A percentile compares a stretch with the other conserved stretches of the same genome.
These are phyloP conservation scores for Sternarchorhynchus goeldii DNA, from an alignment of 2,797 vertebrate species.

Conservation along the genomic window DNA sequence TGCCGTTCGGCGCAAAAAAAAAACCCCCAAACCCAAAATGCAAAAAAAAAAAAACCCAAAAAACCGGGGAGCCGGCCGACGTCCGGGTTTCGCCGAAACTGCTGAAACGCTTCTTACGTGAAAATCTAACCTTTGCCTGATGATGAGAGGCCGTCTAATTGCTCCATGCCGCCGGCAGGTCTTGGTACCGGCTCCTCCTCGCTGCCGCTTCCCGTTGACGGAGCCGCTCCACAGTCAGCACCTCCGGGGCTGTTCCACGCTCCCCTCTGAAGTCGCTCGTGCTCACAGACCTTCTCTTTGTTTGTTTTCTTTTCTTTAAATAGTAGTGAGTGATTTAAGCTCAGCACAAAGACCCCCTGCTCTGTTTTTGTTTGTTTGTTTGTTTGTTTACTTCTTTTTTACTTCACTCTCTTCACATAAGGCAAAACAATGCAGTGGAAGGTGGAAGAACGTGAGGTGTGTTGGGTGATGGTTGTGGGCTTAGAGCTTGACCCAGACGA, in stretches of 20 bases:
- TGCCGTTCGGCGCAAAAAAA: constrained; percentile 11
- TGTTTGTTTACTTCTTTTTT: too few species aligned
- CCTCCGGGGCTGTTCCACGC: constrained; percentile 1
- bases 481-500: background rate
- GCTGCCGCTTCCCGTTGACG: background rate
- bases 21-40: too few species aligned
- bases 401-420: background rate
- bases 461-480: background rate
- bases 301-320: background rate
- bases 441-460: too few species aligned
- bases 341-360: background rate
- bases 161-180: constrained; percentile 25
- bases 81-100: too few species aligned
- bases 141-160: constrained; percentile 44
- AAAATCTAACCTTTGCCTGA: constrained; percentile 42
- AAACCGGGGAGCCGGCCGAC: too few species aligned
- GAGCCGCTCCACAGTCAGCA: background rate
- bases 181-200: background rate
- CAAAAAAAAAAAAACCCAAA: too few species aligned
- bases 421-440: background rate
- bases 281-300: background rate
- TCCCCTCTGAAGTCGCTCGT: background rate
- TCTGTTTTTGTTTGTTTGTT: too few species aligned
- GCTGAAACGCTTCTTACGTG: constrained; percentile 19
- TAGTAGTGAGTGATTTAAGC: background rate